Evolutionary conservation across 2,797 vertebrate genomes (phyloP).

Genomic region (Anolis apletophallus): DNA sequence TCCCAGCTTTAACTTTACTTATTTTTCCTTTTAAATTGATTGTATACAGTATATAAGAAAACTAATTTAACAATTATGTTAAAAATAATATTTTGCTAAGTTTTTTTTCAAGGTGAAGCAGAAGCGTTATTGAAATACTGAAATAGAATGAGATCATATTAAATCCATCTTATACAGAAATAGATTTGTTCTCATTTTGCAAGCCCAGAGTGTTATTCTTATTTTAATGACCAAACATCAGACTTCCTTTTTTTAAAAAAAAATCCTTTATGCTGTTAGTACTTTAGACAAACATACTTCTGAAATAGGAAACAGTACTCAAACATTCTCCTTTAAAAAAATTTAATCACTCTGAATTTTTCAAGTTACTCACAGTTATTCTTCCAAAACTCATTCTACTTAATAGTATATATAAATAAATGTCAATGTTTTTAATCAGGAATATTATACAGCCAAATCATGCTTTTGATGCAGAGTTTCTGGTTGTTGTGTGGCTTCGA

Average conservation of each 20-base stretch:
- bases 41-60: no score
- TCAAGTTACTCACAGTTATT: background rate
- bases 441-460: background rate
- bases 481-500: no score
- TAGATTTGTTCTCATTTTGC: background rate
- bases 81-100: background rate
- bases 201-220: background rate
- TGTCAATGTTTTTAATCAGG: background rate
- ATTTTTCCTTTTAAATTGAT: no score
- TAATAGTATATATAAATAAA: background rate
- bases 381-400: background rate
- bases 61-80: no score
- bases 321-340: background rate
- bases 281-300: background rate
- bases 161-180: constrained; percentile 28
- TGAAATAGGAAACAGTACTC: constrained; percentile 1
- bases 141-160: constrained; percentile 6
- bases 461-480: no score
- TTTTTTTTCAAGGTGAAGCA: constrained; percentile 29
- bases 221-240: constrained; percentile 26
- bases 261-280: background rate
- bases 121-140: background rate
- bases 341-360: constrained; percentile 1
- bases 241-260: background rate
- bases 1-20: no score